Percentiles rank a stretch among this genome's conserved stretches.
Conservation (phyloP, 2,888 invertebrate species). For the Tridacna crocea region DNA sequence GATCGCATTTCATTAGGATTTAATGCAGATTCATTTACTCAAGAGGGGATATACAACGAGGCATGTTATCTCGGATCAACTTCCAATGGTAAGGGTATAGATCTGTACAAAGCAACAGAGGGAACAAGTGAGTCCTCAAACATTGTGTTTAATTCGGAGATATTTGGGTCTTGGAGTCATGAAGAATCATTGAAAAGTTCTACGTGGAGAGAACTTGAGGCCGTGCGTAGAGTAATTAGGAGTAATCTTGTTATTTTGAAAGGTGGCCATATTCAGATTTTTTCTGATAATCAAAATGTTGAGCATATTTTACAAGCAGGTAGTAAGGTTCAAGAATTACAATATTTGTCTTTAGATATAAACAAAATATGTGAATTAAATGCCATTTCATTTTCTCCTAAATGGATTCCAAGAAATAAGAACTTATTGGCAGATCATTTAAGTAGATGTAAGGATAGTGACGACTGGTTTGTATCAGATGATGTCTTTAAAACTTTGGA, state of each 20-base stretch:
- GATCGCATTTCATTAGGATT: neutral
- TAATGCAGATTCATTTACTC: neutral
- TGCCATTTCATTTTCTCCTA: neutral
- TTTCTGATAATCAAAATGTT: slow-evolving; percentile 33
- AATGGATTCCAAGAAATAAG: slow-evolving; percentile 10
- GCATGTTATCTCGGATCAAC: neutral
- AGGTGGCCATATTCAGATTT: neutral
- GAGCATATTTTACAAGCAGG: slow-evolving; percentile 3
- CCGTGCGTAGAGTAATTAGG: neutral
- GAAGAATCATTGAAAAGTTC: neutral
- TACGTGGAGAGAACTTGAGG: slow-evolving; percentile 8
- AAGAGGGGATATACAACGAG: neutral
- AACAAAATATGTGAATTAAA: slow-evolving; percentile 4
- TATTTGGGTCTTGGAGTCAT: neutral
- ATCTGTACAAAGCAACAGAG: neutral
- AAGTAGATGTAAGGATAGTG: slow-evolving; percentile 11
- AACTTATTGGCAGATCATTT: slow-evolving; percentile 20
- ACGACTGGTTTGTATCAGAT: slow-evolving; percentile 13
- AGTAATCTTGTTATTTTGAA: neutral
- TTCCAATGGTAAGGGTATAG: neutral
- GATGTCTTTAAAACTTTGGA: neutral
- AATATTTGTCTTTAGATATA: neutral
- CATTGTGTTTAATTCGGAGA: neutral
- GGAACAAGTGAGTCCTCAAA: neutral
- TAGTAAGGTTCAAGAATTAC: neutral